Evolutionary conservation across 2,797 vertebrate genomes (phyloP), one percentile per base, ranked within the genome.

Genomic region (Macropus fuliginosus): DNA sequence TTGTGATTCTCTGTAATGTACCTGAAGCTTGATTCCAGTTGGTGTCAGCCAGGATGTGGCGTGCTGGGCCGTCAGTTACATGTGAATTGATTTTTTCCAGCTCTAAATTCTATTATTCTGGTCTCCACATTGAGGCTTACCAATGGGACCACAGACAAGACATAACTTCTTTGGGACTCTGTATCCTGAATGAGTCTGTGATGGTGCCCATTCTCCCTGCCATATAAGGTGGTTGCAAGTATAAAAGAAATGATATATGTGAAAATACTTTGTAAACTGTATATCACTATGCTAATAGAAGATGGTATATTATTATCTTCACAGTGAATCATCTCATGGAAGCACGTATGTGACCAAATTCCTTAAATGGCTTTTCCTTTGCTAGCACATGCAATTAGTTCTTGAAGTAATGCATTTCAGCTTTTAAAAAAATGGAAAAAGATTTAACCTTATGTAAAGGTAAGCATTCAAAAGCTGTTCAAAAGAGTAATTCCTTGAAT

Each of bases 401-500:
- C 66, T 40, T 81, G 34, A 66, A 66, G 16, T n/a, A 18, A n/a
- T 40, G 2, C 6, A 46, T 81, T 81, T 87, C 2, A 46, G 21
- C 8, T 87, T 87, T 91, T 5, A 52, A 52, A 95, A 94, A 95
- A 87, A 93, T 56, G 95, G 16, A 94, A 96, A 91, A 54, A 91
- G 91, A 94, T n/a, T 74, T 92, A 92, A 56, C 92, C 50, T 91
- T 81, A 55, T 56, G 95, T 95, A 96, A 92, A 93, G 91, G 55
- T 93, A 55, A 93, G 28, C 93, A 92, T 95, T 96, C 96, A 94
- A 55, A 31, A 93, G 62, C 55, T 95, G 96, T 94, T 96, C 18
- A 93, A 95, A 96, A 95, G 95, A 94, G 81, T 89, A 92, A 94
- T 90, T 56, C 81, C 57, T 54, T 95, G 91, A 93, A 56, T 97